A percentile compares a stretch with the other conserved stretches of the same genome.
These are phyloP conservation scores for Stenodema calcarata DNA, from an alignment of 2,888 invertebrate genomes.

Conservation along the genomic window DNA sequence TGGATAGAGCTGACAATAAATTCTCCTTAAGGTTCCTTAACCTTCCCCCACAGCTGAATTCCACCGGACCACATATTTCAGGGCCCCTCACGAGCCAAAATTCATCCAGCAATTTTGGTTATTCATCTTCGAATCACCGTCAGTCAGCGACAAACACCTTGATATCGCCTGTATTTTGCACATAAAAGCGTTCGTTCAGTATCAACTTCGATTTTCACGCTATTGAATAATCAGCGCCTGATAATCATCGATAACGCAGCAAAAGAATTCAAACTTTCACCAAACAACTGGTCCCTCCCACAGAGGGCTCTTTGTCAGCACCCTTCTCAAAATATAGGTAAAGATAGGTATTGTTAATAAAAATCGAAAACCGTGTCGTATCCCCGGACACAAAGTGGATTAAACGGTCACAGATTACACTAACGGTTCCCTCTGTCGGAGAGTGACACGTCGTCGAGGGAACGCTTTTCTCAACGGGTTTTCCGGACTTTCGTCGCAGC, in stretches of 20 bases:
- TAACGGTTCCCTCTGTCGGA: not conserved
- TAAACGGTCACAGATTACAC: conserved; percentile 2
- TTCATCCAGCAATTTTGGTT: no score
- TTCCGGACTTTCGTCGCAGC: not conserved
- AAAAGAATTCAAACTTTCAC: not conserved
- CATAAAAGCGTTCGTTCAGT: no score
- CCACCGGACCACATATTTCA: no score
- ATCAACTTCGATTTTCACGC: not conserved
- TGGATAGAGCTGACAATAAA: no score
- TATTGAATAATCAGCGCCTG: not conserved
- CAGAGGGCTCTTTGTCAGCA: not conserved
- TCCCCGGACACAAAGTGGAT: not conserved
- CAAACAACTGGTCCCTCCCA: not conserved
- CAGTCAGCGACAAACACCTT: no score
- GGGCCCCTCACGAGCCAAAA: no score
- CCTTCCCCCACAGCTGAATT: no score
- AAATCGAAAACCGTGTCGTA: not conserved
- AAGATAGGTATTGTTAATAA: not conserved
- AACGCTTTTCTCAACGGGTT: not conserved
- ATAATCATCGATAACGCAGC: not conserved
- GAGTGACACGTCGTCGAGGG: not conserved
- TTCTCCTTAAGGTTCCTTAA: no score
- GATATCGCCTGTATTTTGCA: no score
- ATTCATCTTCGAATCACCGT: no score
- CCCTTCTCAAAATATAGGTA: not conserved